Conservation (phyloP, 2,797 vertebrate genomes). For the Poeciliopsis presidionis region DNA sequence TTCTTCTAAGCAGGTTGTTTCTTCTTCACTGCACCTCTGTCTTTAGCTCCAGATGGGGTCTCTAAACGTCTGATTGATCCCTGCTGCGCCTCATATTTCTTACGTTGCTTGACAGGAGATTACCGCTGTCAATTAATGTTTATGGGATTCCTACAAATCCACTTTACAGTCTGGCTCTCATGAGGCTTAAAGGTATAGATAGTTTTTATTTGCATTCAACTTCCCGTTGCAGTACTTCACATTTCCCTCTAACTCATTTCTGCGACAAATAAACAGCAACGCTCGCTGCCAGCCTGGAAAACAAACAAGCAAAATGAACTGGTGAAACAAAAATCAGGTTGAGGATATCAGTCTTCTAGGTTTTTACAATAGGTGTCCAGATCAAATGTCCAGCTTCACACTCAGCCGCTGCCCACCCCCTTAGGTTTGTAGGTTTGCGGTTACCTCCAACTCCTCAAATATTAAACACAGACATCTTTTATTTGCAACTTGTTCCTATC, state of each 20-base stretch:
- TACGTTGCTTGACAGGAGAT: slow-evolving; percentile 59
- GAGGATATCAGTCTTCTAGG: slow-evolving; percentile 38
- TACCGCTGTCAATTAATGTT: slow-evolving; percentile 70
- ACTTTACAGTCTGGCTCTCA: slow-evolving; percentile 56
- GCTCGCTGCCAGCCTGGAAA: background rate
- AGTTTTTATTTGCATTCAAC: slow-evolving; percentile 14
- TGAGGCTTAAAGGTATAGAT: slow-evolving; percentile 35
- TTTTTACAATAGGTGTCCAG: slow-evolving; percentile 52
- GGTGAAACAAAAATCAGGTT: slow-evolving; percentile 52
- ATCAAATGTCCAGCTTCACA: slow-evolving; percentile 76
- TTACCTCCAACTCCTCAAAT: slow-evolving; percentile 82
- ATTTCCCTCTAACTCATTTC: background rate
- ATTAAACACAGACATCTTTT: slow-evolving; percentile 82
- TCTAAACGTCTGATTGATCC: slow-evolving; percentile 72
- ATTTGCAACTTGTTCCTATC: slow-evolving; percentile 72
- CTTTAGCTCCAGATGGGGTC: slow-evolving; percentile 31
- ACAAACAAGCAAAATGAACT: slow-evolving; percentile 7
- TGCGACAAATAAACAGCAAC: background rate
- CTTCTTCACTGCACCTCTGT: slow-evolving; percentile 3
- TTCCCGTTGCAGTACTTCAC: background rate
- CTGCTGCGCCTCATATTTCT: slow-evolving; percentile 54
- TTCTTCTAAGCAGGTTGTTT: background rate
- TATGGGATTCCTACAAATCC: slow-evolving; percentile 69
- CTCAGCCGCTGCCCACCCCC: slow-evolving; percentile 61
- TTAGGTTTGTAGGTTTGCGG: slow-evolving; percentile 77